Evolutionary conservation across 1,140 invertebrate genomes (phyloP).

Genomic region (Protaetia brevitarsis): DNA sequence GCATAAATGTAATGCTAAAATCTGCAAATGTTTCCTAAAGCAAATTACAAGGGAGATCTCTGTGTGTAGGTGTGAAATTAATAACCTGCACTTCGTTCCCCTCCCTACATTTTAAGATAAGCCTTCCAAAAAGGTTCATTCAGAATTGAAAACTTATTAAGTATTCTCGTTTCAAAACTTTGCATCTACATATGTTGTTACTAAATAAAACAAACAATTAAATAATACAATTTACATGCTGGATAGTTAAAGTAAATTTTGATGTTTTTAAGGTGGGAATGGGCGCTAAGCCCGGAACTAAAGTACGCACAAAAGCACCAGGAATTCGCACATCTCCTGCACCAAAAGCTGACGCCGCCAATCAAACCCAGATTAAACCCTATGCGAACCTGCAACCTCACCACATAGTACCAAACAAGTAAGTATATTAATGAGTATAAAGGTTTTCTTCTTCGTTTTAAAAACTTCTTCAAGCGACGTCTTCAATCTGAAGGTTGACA

Average conservation of each 20-base stretch:
- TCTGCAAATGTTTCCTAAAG: conserved; percentile 27
- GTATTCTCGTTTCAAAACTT: no score
- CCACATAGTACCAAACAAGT: conserved; percentile 49
- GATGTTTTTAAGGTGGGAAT: conserved; percentile 40
- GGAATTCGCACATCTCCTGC: conserved; percentile 61
- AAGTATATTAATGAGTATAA: conserved; percentile 35
- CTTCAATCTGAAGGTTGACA: no score
- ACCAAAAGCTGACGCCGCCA: conserved; percentile 68
- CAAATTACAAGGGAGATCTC: conserved; percentile 30
- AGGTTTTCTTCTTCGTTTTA: no score
- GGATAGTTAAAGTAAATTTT: no score
- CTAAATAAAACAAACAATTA: no score
- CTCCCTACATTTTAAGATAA: conserved; percentile 23
- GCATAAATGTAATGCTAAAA: neutral
- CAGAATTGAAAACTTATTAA: neutral
- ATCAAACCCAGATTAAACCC: conserved; percentile 61
- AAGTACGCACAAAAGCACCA: conserved; percentile 47
- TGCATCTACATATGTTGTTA: no score
- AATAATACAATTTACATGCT: no score
- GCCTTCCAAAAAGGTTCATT: neutral
- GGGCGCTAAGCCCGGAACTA: conserved; percentile 53
- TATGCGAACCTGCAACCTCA: conserved; percentile 49
- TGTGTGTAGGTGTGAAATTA: conserved; percentile 30
- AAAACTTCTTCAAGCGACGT: no score
- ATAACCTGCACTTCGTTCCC: conserved; percentile 32